Base-by-base conservation (phyloP, 2,113 vertebrate species). In the Pelvicachromis taeniatus region DNA sequence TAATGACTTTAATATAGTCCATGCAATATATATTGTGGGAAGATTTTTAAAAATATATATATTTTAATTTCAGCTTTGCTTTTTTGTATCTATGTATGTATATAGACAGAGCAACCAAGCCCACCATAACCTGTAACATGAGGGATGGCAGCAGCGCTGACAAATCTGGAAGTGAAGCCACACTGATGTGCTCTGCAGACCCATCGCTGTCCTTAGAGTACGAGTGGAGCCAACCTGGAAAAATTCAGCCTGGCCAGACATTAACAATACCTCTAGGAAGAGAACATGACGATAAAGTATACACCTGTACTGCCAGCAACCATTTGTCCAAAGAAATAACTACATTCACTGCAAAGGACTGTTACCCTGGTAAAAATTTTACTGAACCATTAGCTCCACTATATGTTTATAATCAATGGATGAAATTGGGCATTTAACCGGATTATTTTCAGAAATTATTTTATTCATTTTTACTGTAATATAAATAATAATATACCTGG, bases 301-400 rank as follows among this genome's bases (percentile, higher is more conserved):
- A 93, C 85, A 85, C 0, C 5, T 95, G 95, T 50, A 38, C 1
- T 2, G 94, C 84, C 2, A 93, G 80, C 77, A 95, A 93, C 89
- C 85, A 16, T 1, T 54, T 93, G 50, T 85, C 73, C 10, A 19
- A 1, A 2, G 86, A 90, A 31, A 77, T 23, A 0, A 50, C 77
- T 2, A 56, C 58, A 9, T 94, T 94, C 56, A 81, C 38, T 4
- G 87, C 90, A 56, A 92, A 87, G 77, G 53, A 91, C 9, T 95
- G 95, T 70, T 86, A 89, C 56, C 4, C 63, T 56, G 92, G 95
- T 95, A 87, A 82, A 82, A 83, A 14, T 10, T 45, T 55, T 3
- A 75, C 17, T 55, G 1, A 21, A 2, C 6, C 4, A 54, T 17
- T 52, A 21, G 38, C 1, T 68, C 9, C 0, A 33, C 3, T 21